Base-by-base conservation (phyloP, 2,888 invertebrate species). In the Penaeus monodon region DNA sequence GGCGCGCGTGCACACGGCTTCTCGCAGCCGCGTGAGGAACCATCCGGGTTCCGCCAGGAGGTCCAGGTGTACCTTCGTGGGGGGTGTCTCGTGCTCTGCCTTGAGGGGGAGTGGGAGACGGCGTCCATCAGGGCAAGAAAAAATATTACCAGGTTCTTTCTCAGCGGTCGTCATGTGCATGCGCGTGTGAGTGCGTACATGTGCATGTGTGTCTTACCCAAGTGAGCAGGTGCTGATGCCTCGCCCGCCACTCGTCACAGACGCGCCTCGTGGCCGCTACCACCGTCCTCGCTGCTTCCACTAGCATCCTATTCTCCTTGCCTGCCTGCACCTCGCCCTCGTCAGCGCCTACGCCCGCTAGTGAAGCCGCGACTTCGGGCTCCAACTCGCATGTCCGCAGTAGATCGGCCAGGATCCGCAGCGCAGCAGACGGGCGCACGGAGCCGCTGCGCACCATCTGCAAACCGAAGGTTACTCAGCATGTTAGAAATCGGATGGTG, bases 21-120 rank as follows among this genome's bases (percentile, higher is more conserved):
- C 77, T 44, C 88, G 85, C 27, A 88, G 83, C n/a, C 83, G 73
- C 7, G 83, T 86, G 64, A 88, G 81, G 81, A 79, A 88, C 88
- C 85, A 86, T 8, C 82, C 78, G 0, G 85, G 88, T 24, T 33
- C 22, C 29, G 70, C 74, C 66, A 88, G 44, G 22, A 88, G 66
- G 12, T 83, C 86, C 49, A 88, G 68, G 8, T 38, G 74, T 7
- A 88, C 86, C 49, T 65, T 66, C 4, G 79, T 33, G 0, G 80
- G 88, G 7, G 82, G 70, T 3, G 79, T 73, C 80, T 88, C 88
- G 38, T 33, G 57, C 27, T 66, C 63, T 10, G 82, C 88, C 88
- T 88, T 63, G 68, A n/a, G 12, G 24, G 44, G 38, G 27, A 64
- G 29, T 6, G 24, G 44, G 44, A 44, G 17, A 17, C 6, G 27